phyloP scores from a whole-genome alignment of 1,140 invertebrate genomes.

The Callitettix versicolor region DNA sequence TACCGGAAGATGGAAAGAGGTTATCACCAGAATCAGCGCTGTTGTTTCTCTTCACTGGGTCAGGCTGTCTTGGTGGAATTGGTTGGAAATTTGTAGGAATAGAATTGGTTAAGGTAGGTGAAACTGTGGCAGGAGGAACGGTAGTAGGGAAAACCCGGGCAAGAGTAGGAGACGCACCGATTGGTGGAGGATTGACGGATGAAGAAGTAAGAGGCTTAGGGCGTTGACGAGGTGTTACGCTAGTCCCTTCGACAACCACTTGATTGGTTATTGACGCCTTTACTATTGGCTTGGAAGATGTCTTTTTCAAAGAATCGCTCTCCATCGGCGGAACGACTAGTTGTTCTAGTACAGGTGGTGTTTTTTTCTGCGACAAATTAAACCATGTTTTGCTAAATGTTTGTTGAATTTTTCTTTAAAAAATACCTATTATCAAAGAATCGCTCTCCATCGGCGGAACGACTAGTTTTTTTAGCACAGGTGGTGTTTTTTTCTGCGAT shows the following conservation, averaged over 20 bases:
- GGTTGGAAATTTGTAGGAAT: not conserved
- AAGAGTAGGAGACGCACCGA: constrained; percentile 14
- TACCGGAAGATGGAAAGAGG: constrained; percentile 23
- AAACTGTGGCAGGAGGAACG: not conserved
- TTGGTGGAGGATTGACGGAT: constrained; percentile 13
- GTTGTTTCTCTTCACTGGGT: not conserved
- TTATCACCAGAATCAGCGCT: constrained; percentile 7
- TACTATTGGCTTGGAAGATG: not conserved
- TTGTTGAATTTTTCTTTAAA: too few relatives aligned
- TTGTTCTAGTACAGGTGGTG: constrained; percentile 50
- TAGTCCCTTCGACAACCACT: constrained; percentile 56
- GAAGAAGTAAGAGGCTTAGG: constrained; percentile 50
- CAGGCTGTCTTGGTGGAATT: constrained; percentile 2
- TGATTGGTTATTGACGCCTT: constrained; percentile 35
- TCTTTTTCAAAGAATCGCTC: constrained; percentile 37
- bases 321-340: constrained; percentile 50
- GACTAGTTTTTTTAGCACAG: constrained; percentile 49
- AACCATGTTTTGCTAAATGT: too few relatives aligned
- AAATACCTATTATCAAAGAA: constrained; percentile 35
- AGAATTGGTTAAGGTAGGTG: constrained; percentile 2
- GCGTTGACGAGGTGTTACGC: constrained; percentile 72
- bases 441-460: constrained; percentile 49
- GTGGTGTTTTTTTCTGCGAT: constrained; percentile 53
- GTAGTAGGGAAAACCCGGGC: constrained; percentile 8
- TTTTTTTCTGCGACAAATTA: constrained; percentile 43